Base-by-base conservation (phyloP, 2,113 vertebrate species). In the Varanus salvator region DNA sequence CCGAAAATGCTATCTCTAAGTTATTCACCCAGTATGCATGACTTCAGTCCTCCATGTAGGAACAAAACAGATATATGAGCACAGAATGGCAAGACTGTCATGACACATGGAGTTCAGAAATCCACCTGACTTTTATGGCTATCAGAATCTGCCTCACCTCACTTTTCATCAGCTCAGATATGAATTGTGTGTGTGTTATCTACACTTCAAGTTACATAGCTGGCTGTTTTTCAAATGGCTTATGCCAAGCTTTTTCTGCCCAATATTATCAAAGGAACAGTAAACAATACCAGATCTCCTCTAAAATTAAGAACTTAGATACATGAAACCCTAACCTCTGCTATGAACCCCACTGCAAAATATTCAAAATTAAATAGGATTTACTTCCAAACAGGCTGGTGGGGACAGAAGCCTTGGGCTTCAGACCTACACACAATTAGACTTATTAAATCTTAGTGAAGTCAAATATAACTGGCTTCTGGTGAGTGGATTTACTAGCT, bases 151-250 rank as follows among this genome's bases (percentile, higher is more conserved):
- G 23, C 17, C 38, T 87, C 11, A 25, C 29, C 44, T 77, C 17
- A 34, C 54, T 64, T 86, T 76, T 76, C 31, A 74, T 74, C 34
- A 25, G 19, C 25, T 17, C 3, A 29, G 12, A 66, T 66, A 14
- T 68, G 60, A 6, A 86, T 76, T 38, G 50, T 17, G 38, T 44
- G 38, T 44, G 38, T 44, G 38, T 44, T 81, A 80, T 34, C 23
- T 86, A 85, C 69, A 21, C 75, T 90, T 94, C 60, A 87, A 86
- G 19, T 87, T 83, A 91, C 84, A 27, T 74, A 57, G 90, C 3
- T n/a, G n/a, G 69, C 44, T 90, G 29, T 78, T 89, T 76, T 71
- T 1, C 86, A 50, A 52, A 75, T 27, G 69, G 74, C 25, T 90
- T 21, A 7, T 34, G 80, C 48, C n/a, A 88, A 29, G 0, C 89